Evolutionary conservation across 2,888 invertebrate genomes (phyloP).

Genomic region (Sinotaia quadrata): DNA sequence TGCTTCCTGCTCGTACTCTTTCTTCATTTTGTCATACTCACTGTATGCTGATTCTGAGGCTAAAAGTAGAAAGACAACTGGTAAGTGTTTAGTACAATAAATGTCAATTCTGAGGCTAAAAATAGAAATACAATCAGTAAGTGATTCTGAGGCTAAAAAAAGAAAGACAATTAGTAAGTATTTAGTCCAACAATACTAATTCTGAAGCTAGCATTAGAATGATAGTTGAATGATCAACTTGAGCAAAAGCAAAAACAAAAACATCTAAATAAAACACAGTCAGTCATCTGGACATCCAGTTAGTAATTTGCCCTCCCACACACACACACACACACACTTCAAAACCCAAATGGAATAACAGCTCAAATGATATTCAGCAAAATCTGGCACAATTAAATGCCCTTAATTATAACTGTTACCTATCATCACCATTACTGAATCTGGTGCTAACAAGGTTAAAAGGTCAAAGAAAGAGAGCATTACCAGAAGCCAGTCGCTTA

Average conservation of each 20-base stretch:
- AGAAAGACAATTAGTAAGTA: too few species aligned
- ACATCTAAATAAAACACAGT: too few species aligned
- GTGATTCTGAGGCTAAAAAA: constrained; percentile 56
- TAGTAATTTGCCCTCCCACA: not conserved
- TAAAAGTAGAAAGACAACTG: too few species aligned
- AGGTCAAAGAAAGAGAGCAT: not conserved
- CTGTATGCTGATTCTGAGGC: constrained; percentile 50
- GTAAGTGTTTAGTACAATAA: too few species aligned
- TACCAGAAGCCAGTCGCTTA: constrained; percentile 45
- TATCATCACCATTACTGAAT: too few species aligned
- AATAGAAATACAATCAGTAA: too few species aligned
- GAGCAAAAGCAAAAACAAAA: too few species aligned
- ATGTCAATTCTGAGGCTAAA: constrained; percentile 53
- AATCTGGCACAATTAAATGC: not conserved
- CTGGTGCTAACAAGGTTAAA: too few species aligned
- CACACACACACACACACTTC: not conserved
- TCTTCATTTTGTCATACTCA: constrained; percentile 49
- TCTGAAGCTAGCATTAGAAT: too few species aligned
- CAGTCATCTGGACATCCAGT: not conserved
- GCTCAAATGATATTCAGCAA: not conserved
- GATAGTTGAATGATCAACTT: too few species aligned
- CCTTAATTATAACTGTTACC: too few species aligned
- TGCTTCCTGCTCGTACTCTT: constrained; percentile 47
- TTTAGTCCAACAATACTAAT: too few species aligned
- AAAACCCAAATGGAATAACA: not conserved